A percentile compares a stretch with the other conserved stretches of the same genome.
Evolutionary conservation across 2,888 invertebrate species (phyloP).

Genomic region (Cephus pulcher): DNA sequence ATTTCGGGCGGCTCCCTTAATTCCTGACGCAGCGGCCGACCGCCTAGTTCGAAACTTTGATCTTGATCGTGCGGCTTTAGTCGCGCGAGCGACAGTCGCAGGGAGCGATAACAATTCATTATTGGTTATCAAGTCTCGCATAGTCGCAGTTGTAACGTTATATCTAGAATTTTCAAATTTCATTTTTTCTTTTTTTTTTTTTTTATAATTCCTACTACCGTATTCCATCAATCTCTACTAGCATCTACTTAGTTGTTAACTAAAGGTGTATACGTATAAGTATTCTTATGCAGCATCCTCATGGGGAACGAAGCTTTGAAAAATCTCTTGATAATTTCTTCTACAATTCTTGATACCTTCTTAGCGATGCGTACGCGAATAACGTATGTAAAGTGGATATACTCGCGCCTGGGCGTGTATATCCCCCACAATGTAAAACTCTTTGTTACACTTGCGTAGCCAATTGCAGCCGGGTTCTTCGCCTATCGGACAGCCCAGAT

Average conservation of each 20-base stretch:
- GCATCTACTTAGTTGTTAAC: neutral
- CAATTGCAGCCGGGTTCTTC: conserved; percentile 53
- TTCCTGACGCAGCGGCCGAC: neutral
- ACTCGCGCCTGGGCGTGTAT: conserved; percentile 56
- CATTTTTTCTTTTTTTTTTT: neutral
- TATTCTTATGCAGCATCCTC: neutral
- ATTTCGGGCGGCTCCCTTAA: neutral
- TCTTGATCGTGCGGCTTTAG: neutral
- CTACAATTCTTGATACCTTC: neutral
- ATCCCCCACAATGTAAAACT: conserved; percentile 55
- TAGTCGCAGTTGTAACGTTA: neutral
- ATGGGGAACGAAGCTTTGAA: neutral
- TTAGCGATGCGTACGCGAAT: neutral
- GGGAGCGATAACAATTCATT: neutral
- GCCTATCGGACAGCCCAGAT: conserved; percentile 52
- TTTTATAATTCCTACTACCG: neutral
- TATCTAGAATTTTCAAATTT: neutral
- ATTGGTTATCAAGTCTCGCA: neutral
- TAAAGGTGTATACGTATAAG: neutral
- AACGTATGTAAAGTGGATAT: neutral
- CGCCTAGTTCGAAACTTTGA: neutral
- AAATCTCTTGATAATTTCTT: neutral
- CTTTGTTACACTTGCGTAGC: conserved; percentile 56
- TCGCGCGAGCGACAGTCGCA: neutral
- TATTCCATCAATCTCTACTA: neutral